Evolutionary conservation across 2,888 invertebrate genomes (phyloP).

Genomic region (Anthrax anthrax): DNA sequence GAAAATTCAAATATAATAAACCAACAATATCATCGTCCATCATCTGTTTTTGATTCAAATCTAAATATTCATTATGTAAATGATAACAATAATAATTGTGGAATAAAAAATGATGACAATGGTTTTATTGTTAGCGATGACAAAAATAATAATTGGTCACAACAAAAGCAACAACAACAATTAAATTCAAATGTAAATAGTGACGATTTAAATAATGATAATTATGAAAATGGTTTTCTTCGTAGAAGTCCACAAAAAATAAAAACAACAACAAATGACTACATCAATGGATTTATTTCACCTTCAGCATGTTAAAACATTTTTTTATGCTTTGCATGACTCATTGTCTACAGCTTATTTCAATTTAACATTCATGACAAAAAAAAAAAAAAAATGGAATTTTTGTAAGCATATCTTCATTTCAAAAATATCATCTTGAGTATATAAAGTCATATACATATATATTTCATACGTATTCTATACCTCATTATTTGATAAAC

Average conservation of each 20-base stretch:
- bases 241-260: too few species aligned
- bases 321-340: too few species aligned
- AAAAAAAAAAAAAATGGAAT: background rate
- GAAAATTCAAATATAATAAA: slow-evolving; percentile 18
- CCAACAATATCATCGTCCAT: slow-evolving; percentile 22
- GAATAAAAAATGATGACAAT: background rate
- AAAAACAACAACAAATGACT: background rate
- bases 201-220: background rate
- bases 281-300: background rate
- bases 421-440: too few species aligned
- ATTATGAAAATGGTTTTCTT: background rate
- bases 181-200: background rate
- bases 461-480: too few species aligned
- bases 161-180: too few species aligned
- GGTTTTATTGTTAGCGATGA: too few species aligned
- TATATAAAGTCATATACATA: too few species aligned
- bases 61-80: slow-evolving; percentile 25
- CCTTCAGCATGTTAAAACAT: background rate
- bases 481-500: too few species aligned
- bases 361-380: too few species aligned
- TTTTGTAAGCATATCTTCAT: too few species aligned
- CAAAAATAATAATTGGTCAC: too few species aligned
- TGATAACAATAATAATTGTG: slow-evolving; percentile 1
- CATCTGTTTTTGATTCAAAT: slow-evolving; percentile 27
- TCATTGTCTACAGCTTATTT: too few species aligned